Conservation (phyloP, 2,888 invertebrate species). For the Drosophila nr. perissopoda region DNA sequence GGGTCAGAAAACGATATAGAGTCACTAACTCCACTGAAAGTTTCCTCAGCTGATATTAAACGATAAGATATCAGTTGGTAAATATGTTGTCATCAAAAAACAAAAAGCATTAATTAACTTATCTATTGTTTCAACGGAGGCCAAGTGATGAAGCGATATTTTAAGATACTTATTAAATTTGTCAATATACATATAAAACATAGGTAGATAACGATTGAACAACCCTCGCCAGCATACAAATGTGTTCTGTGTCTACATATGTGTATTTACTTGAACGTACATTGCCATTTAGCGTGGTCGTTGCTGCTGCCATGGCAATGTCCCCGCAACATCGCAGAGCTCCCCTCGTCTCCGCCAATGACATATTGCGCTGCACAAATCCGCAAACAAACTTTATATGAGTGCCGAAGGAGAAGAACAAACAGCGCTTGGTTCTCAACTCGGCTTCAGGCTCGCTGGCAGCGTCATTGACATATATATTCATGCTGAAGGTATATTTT, state of each 20-base stretch:
- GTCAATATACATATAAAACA: not conserved
- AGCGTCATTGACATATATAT: conserved; percentile 76
- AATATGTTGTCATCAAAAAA: not conserved
- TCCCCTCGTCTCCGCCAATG: conserved; percentile 61
- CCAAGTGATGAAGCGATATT: not conserved
- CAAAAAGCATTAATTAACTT: not conserved
- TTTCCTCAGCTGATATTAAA: not conserved
- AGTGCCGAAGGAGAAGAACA: conserved; percentile 79
- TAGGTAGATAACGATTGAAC: not conserved
- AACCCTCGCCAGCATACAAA: conserved; percentile 50
- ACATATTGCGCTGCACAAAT: conserved; percentile 81
- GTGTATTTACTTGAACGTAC: conserved; percentile 76
- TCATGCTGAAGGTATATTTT: conserved; percentile 16
- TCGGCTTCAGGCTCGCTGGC: conserved; percentile 29
- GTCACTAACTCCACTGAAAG: not conserved
- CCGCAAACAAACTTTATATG: conserved; percentile 81
- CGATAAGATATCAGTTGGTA: not conserved
- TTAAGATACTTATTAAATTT: not conserved
- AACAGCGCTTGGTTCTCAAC: conserved; percentile 54
- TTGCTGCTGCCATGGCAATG: conserved; percentile 25
- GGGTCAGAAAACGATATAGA: not conserved
- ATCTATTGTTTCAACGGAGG: not conserved
- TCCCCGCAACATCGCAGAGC: conserved; percentile 15
- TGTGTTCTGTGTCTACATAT: conserved; percentile 32
- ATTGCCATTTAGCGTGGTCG: conserved; percentile 77